Percentiles rank a stretch among this genome's conserved stretches.
Evolutionary conservation across 1,140 invertebrate genomes (phyloP).

Genomic region (Druon quercuslanigerum): DNA sequence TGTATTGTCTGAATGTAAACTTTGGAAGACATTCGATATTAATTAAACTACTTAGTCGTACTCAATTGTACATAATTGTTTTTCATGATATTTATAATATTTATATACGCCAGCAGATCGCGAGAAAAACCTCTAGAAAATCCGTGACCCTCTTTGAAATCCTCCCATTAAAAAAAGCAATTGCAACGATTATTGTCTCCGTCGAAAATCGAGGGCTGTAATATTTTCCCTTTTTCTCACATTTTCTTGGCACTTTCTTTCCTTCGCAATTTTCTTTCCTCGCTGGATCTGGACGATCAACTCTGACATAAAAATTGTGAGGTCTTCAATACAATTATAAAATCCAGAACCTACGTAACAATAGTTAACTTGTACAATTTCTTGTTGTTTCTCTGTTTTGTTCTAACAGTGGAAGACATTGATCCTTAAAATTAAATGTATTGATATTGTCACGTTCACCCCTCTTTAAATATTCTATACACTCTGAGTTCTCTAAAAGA

Average conservation of each 20-base stretch:
- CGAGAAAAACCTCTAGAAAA: not conserved
- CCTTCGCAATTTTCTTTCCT: not conserved
- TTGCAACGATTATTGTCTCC: not conserved
- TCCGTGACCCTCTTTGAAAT: not conserved
- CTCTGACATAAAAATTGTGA: slow-evolving; percentile 50
- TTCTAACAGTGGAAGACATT: slow-evolving; percentile 56
- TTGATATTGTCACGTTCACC: slow-evolving; percentile 53
- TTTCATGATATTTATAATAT: slow-evolving; percentile 6
- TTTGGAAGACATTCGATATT: slow-evolving; percentile 25
- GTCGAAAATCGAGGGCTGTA: not conserved
- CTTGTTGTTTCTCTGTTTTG: slow-evolving; percentile 28
- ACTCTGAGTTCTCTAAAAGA: slow-evolving; percentile 40
- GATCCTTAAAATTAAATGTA: slow-evolving; percentile 52
- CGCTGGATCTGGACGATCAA: slow-evolving; percentile 37
- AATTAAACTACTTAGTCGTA: slow-evolving; percentile 13
- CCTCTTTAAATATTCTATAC: slow-evolving; percentile 49
- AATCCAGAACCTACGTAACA: slow-evolving; percentile 55
- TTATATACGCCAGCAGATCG: slow-evolving; percentile 3
- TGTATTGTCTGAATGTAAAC: not conserved
- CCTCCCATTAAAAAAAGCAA: not conserved
- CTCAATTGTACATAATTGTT: slow-evolving; percentile 14
- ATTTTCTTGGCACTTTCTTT: not conserved
- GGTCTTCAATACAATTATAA: slow-evolving; percentile 51
- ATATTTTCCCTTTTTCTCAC: not conserved
- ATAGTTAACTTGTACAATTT: slow-evolving; percentile 41